Evolutionary conservation across 2,113 vertebrate species (phyloP).

Genomic region (Climacteris rufus): DNA sequence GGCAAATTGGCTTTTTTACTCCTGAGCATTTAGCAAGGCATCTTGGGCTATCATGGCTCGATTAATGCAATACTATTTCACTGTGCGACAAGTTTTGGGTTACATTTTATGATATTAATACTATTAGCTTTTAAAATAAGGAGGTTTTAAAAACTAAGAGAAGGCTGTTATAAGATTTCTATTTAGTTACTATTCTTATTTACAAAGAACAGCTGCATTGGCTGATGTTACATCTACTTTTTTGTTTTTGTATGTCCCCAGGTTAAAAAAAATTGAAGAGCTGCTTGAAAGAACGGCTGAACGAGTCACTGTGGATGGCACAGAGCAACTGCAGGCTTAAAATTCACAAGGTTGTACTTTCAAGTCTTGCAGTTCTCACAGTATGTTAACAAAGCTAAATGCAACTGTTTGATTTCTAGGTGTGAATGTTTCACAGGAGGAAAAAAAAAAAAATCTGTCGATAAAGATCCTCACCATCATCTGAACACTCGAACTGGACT

Average conservation of each 20-base stretch:
- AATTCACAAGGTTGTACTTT: slow-evolving; percentile 8
- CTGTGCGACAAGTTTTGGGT: not conserved
- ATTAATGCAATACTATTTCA: not conserved
- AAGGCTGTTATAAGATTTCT: not conserved
- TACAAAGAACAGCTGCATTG: slow-evolving; percentile 15
- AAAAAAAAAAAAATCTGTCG: slow-evolving; percentile 69
- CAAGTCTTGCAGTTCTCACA: slow-evolving; percentile 30
- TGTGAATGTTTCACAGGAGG: slow-evolving; percentile 62
- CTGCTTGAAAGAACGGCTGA: not conserved
- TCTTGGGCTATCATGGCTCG: not conserved
- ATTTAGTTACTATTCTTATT: not conserved
- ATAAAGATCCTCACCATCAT: slow-evolving; percentile 80
- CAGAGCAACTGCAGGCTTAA: slow-evolving; percentile 3
- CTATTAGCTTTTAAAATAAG: not conserved
- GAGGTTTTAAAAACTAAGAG: not conserved
- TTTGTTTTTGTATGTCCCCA: not conserved
- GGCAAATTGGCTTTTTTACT: not conserved
- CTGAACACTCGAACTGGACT: slow-evolving; percentile 80
- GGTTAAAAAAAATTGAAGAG: not conserved
- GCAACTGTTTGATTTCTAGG: slow-evolving; percentile 46
- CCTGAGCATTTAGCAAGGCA: not conserved
- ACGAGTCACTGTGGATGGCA: slow-evolving; percentile 8
- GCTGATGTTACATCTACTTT: slow-evolving; percentile 48
- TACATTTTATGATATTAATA: not conserved
- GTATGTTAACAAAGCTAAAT: slow-evolving; percentile 39